phyloP scores from a whole-genome alignment of 2,797 vertebrate species.

The Poecilia picta region DNA sequence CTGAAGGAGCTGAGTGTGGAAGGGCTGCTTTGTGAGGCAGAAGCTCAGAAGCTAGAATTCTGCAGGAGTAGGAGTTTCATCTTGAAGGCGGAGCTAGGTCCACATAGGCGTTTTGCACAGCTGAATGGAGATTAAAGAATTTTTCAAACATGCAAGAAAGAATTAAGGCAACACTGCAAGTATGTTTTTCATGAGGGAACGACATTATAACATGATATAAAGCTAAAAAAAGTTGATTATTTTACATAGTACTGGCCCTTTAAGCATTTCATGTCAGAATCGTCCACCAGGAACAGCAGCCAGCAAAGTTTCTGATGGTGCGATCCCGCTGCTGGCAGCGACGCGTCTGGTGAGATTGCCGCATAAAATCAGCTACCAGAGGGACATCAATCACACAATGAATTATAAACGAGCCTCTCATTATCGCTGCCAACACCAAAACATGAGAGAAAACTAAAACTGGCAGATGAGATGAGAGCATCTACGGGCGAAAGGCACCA shows the following conservation, averaged over 20 bases:
- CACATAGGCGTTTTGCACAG: no score
- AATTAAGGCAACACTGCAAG: no score
- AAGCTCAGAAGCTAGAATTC: no score
- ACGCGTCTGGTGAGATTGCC: constrained; percentile 53
- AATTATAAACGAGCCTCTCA: constrained; percentile 68
- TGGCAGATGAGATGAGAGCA: constrained; percentile 45
- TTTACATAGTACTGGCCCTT: neutral
- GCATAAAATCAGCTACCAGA: constrained; percentile 56
- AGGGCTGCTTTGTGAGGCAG: no score
- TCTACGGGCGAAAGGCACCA: constrained; percentile 38
- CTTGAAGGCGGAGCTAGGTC: no score
- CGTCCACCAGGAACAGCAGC: constrained; percentile 4
- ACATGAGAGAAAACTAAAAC: constrained; percentile 42
- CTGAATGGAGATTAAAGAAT: no score
- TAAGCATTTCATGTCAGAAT: constrained; percentile 30
- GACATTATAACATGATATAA: no score
- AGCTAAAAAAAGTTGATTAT: no score
- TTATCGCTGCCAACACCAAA: constrained; percentile 56
- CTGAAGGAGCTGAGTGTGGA: no score
- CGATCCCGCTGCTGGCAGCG: constrained; percentile 32
- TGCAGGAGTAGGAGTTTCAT: no score
- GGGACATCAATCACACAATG: constrained; percentile 66
- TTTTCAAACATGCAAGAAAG: no score
- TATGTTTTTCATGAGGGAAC: no score
- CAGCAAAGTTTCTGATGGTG: constrained; percentile 50